These are phyloP conservation scores for Turnix velox DNA, from an alignment of 2,113 vertebrate species.

Conservation along the genomic window DNA sequence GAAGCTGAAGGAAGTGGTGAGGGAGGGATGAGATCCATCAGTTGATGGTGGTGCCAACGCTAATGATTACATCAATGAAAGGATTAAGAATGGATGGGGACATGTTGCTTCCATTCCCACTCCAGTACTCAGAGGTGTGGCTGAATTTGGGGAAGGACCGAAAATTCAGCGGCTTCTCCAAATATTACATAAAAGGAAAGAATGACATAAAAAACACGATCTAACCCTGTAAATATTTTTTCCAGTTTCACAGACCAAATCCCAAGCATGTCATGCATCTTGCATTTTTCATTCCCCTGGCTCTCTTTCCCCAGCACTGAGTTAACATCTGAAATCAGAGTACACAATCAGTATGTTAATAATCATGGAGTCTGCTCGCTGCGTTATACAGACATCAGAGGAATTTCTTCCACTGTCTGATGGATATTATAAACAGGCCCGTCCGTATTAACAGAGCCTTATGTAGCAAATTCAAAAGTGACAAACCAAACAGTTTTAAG, in stretches of 20 bases:
- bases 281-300: constrained; percentile 19
- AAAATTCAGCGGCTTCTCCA: constrained; percentile 36
- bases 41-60: not conserved
- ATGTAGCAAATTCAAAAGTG: constrained; percentile 37
- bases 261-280: constrained; percentile 18
- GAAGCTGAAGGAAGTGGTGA: not conserved
- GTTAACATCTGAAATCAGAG: constrained; percentile 36
- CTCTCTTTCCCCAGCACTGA: not conserved
- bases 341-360: constrained; percentile 1
- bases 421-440: not conserved
- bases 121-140: constrained; percentile 38
- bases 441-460: not conserved
- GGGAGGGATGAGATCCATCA: not conserved
- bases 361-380: constrained; percentile 14
- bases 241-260: constrained; percentile 55
- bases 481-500: constrained; percentile 39
- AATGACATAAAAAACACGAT: constrained; percentile 9
- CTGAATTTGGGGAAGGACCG: not conserved
- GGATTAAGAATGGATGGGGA: not conserved
- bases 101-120: not conserved
- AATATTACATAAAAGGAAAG: constrained; percentile 62
- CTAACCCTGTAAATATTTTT: constrained; percentile 49
- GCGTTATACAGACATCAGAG: constrained; percentile 31
- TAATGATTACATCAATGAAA: constrained; percentile 2
- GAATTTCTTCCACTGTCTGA: constrained; percentile 42